A percentile compares a stretch with the other conserved stretches of the same genome.
Evolutionary conservation across 2,888 invertebrate species (phyloP).

Genomic region (Dioctria linearis): DNA sequence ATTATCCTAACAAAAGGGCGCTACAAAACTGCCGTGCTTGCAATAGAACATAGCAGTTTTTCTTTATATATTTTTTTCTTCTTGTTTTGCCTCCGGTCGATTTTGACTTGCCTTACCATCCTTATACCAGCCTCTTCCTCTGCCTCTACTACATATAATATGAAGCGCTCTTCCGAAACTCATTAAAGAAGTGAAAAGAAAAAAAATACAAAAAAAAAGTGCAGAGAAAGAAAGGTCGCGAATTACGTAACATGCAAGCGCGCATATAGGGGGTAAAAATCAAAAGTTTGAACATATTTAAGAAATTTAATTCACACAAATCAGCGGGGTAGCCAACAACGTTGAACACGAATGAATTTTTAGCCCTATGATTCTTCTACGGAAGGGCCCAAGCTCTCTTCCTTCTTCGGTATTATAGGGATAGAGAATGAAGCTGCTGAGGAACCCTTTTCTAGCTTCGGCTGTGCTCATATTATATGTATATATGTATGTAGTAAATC

Average conservation of each 20-base stretch:
- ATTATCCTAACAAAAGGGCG: conserved; percentile 33
- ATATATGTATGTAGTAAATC: conserved; percentile 27
- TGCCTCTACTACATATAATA: neutral
- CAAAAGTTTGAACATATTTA: conserved; percentile 46
- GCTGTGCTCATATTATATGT: neutral
- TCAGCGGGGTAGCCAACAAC: conserved; percentile 12
- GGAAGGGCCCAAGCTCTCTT: no score
- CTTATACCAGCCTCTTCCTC: neutral
- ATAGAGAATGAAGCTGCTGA: no score
- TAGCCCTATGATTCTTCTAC: no score
- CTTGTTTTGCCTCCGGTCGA: no score
- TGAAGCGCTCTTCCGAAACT: neutral
- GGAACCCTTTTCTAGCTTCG: no score
- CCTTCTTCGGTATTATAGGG: no score
- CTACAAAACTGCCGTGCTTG: conserved; percentile 10
- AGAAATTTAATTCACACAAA: conserved; percentile 53
- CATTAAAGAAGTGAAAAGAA: neutral
- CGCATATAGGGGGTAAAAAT: conserved; percentile 2
- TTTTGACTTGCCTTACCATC: no score
- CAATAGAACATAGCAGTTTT: neutral
- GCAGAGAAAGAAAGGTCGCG: neutral
- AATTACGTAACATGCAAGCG: conserved; percentile 16
- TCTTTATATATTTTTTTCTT: no score
- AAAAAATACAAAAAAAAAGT: neutral
- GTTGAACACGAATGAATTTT: no score